Percentiles rank a stretch among this genome's conserved stretches.
phyloP scores from a whole-genome alignment of 2,888 invertebrate species.

The Macaria notata region DNA sequence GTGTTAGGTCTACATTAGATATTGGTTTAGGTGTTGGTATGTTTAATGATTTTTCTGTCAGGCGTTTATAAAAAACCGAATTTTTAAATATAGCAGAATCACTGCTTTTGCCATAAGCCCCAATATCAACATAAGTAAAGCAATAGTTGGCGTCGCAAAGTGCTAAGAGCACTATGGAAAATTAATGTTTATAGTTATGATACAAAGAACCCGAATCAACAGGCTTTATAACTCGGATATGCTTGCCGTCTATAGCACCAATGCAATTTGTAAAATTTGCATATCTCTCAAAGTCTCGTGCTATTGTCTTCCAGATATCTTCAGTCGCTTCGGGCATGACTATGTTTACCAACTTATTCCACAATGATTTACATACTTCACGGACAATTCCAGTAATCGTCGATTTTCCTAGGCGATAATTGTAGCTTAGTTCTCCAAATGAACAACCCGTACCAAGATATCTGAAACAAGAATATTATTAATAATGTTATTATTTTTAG shows the following conservation, averaged over 20 bases:
- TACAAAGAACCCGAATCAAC: constrained; percentile 37
- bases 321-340: constrained; percentile 29
- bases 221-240: constrained; percentile 32
- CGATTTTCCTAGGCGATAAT: constrained; percentile 37
- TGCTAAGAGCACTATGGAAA: constrained; percentile 42
- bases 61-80: constrained; percentile 30
- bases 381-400: constrained; percentile 38
- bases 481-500: constrained; percentile 29
- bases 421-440: constrained; percentile 35
- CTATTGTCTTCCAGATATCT: constrained; percentile 36
- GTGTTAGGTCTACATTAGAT: constrained; percentile 28
- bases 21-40: constrained; percentile 34
- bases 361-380: constrained; percentile 38
- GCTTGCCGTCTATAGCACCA: constrained; percentile 40
- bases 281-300: constrained; percentile 31
- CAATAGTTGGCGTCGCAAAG: constrained; percentile 36
- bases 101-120: constrained; percentile 37
- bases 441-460: constrained; percentile 39
- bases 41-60: constrained; percentile 31
- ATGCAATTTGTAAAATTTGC: constrained; percentile 42
- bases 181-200: constrained; percentile 36
- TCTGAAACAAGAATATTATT: constrained; percentile 35
- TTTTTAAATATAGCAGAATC: constrained; percentile 36
- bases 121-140: constrained; percentile 40
- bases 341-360: constrained; percentile 33